phyloP scores from a whole-genome alignment of 2,113 vertebrate genomes.

The Pogona vitticeps region DNA sequence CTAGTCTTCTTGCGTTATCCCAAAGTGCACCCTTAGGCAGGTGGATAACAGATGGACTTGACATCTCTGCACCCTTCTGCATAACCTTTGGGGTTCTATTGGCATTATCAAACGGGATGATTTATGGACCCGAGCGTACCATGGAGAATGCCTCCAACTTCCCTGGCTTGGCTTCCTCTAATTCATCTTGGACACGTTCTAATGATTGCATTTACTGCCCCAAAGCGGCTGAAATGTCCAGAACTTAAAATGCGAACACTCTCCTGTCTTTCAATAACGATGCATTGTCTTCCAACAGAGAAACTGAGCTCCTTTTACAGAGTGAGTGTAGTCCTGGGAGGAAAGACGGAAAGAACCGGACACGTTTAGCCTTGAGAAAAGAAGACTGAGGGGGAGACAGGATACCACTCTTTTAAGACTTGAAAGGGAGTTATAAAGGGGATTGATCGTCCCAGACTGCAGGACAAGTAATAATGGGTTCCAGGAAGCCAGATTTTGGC shows the following conservation, averaged over 20 bases:
- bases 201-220: conserved; percentile 9
- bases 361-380: too few relatives aligned
- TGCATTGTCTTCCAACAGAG: background rate
- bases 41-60: conserved; percentile 12
- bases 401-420: too few relatives aligned
- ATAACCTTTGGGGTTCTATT: conserved; percentile 2
- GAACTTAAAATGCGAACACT: background rate
- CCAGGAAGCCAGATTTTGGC: too few relatives aligned
- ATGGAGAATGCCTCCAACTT: background rate
- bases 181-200: conserved; percentile 26
- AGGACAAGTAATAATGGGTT: too few relatives aligned
- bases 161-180: background rate
- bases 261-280: background rate
- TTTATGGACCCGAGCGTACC: background rate
- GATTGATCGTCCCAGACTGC: too few relatives aligned
- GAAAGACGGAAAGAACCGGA: too few relatives aligned
- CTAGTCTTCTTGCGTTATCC: background rate
- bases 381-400: too few relatives aligned
- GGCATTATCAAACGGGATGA: conserved; percentile 15
- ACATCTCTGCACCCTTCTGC: background rate
- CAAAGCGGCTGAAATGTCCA: background rate
- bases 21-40: background rate
- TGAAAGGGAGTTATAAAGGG: too few relatives aligned
- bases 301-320: background rate
- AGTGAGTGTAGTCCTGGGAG: too few relatives aligned